A percentile compares a stretch with the other conserved stretches of the same genome.
phyloP scores from a whole-genome alignment of 1,140 invertebrate genomes.

The Tribolium madens region DNA sequence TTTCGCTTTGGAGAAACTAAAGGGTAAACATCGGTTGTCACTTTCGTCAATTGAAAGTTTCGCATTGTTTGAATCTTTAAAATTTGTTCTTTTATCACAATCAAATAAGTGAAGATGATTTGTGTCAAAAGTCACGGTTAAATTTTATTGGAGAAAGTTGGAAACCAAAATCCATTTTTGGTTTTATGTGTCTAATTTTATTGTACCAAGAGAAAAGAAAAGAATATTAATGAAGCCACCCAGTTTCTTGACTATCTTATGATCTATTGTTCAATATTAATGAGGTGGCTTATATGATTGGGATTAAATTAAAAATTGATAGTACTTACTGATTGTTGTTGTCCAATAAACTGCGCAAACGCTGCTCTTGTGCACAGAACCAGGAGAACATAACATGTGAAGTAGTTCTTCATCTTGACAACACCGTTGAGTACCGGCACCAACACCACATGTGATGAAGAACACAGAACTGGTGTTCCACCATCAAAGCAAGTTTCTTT shows the following conservation, averaged over 20 bases:
- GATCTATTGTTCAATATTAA: too few relatives aligned
- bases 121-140: not conserved
- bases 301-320: not conserved
- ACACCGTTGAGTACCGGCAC: conserved; percentile 8
- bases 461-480: conserved; percentile 39
- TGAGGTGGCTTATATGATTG: too few relatives aligned
- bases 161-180: not conserved
- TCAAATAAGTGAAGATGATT: too few relatives aligned
- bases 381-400: conserved; percentile 53
- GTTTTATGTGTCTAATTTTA: too few relatives aligned
- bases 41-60: conserved; percentile 1
- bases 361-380: conserved; percentile 48
- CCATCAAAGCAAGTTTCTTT: conserved; percentile 28
- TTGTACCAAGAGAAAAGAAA: too few relatives aligned
- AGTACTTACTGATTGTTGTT: conserved; percentile 49
- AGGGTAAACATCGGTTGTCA: conserved; percentile 17
- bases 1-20: too few relatives aligned
- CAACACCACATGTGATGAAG: conserved; percentile 3
- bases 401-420: conserved; percentile 48
- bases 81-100: too few relatives aligned
- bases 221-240: too few relatives aligned
- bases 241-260: too few relatives aligned
- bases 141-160: not conserved
- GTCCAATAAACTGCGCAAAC: conserved; percentile 55
- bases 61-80: not conserved